Base-by-base conservation (phyloP, 2,113 vertebrate genomes). In the Entelurus aequoreus region DNA sequence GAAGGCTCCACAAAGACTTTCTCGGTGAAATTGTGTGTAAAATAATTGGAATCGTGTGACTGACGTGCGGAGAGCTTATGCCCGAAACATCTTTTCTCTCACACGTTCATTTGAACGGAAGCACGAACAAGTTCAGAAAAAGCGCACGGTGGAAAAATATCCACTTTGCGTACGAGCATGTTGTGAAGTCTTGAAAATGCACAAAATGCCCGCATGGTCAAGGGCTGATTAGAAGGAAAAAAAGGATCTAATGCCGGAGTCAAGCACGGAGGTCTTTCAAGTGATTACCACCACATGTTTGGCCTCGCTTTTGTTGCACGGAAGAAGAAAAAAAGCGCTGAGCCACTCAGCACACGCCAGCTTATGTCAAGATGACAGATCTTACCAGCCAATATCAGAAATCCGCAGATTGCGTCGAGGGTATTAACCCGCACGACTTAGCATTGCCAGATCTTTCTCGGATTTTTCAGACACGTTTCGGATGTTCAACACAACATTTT, bases 351-450 rank as follows among this genome's bases (percentile, higher is more conserved):
- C 87, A 86, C 72, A 80, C 77, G 80, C 80, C 86, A 86, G 87
- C 83, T 89, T 87, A 86, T 81, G 83, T 86, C 86, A 82, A 86
- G 86, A 86, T 86, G 84, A 89, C 82, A 86, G 85, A 85, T 88
- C 72, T 83, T 84, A 79, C 80, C 66, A 76, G 74, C 77, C 81
- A 83, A 85, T 88, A 86, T 87, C 85, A 82, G 81, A 81, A 78
- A 78, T 58, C 68, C 48, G 19, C 84, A 85, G 84, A 84, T 82
- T 86, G 79, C 79, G 86, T 65, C 57, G 49, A 60, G 76, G 84
- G 81, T 83, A 86, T 88, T 86, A 86, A 76, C 73, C 63, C 63
- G 71, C 72, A 82, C 86, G 80, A 79, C 74, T 59, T 28, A 28
- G 28, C 28, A 72, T 74, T 81, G 84, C 84, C 86, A 87, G 85